Evolutionary conservation across 2,797 vertebrate species (phyloP), one percentile per base, ranked within the genome.

Genomic region (Bryconaethiops microstoma): DNA sequence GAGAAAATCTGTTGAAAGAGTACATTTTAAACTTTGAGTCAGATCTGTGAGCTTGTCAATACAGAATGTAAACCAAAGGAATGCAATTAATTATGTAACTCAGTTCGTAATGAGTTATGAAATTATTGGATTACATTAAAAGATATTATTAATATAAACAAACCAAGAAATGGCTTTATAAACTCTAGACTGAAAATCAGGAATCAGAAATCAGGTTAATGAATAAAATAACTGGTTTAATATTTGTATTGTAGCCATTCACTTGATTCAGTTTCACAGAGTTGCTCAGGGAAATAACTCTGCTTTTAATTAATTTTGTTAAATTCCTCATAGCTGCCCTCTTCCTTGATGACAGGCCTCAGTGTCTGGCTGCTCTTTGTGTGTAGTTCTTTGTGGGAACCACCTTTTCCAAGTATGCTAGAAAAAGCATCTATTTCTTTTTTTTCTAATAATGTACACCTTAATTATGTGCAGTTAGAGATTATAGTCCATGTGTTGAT

Each of bases 271-370:
- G 35, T 6, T 17, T 40, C 17, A 55, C 63, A 65, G 7, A 42
- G 39, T 35, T 67, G 64, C 39, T 67, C 42, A 65, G 64, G 35
- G 64, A 8, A 21, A 42, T n/a, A 67, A 67, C 10, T 35, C 64
- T 67, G 64, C 39, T 67, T 42, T 40, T 42, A 67, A 42, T 42
- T 67, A 42, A 67, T 42, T 45, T 39, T 19, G 16, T 19, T 17
- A 67, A 16, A 45, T 67, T 42, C 40, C 19, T 45, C 40, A 42
- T 42, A 67, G 64, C 64, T 67, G 64, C 64, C 39, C 39, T 67
- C 55, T 57, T 7, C 16, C 55, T n/a, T 57, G 55, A 57, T 57
- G 55, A 57, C 55, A 57, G 55, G 14, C 55, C 54, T 57, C n/a
- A n/a, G 62, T 39, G 62, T 64, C 14, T 39, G 19, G 7, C 29